Evolutionary conservation across 1,140 invertebrate genomes (phyloP).

Genomic region (Eupristina koningsbergeri): DNA sequence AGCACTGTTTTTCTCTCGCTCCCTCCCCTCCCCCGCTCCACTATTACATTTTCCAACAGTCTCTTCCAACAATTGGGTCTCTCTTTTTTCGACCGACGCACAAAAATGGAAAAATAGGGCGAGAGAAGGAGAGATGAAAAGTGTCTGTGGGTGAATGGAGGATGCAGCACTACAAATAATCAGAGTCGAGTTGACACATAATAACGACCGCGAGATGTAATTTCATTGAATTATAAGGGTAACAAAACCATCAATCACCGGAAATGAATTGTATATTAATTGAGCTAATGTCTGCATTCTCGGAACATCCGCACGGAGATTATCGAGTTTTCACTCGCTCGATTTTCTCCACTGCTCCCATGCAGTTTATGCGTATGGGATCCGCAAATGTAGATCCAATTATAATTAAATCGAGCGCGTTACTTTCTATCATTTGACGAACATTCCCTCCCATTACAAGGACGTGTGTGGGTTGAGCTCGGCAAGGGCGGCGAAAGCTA

Average conservation of each 20-base stretch:
- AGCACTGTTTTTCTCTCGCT: background rate
- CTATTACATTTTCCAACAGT: background rate
- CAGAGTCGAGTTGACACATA: background rate
- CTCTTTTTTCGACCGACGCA: background rate
- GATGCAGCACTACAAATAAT: background rate
- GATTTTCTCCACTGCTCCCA: background rate
- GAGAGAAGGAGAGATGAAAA: background rate
- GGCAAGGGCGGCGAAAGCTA: no score
- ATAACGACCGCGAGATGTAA: background rate
- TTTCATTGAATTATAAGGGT: conserved; percentile 14
- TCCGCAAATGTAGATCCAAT: conserved; percentile 12
- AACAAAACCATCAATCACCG: conserved; percentile 48
- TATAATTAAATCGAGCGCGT: conserved; percentile 44
- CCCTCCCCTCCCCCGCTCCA: background rate
- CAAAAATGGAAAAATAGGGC: background rate
- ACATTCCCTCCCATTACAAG: no score
- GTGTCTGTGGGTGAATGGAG: conserved; percentile 20
- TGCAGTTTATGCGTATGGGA: background rate
- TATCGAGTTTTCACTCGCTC: conserved; percentile 1
- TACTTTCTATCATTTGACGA: background rate
- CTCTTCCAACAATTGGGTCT: background rate
- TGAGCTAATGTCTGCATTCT: conserved; percentile 36
- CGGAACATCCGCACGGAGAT: background rate
- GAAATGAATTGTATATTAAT: conserved; percentile 56
- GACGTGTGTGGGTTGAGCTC: no score